Percentiles rank a stretch among this genome's conserved stretches.
Conservation (phyloP, 2,888 invertebrate genomes). For the Laothoe populi region DNA sequence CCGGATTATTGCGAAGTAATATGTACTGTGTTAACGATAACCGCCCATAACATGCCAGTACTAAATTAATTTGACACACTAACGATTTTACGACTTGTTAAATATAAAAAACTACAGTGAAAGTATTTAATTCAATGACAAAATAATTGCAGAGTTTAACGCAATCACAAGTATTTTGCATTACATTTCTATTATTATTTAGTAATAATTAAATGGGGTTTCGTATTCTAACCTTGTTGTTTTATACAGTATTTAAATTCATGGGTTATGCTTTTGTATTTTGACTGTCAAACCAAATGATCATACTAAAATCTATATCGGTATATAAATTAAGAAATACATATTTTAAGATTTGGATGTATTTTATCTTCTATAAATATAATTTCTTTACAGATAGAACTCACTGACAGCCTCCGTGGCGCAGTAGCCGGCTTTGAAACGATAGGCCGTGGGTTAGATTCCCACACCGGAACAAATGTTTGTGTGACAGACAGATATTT, state of each 20-base stretch:
- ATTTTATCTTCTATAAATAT: no score
- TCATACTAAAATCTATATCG: neutral
- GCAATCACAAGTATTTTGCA: neutral
- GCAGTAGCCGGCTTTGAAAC: no score
- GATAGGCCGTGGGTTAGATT: no score
- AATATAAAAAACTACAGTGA: conserved; percentile 20
- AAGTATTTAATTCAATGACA: conserved; percentile 14
- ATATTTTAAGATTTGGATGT: no score
- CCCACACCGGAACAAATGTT: no score
- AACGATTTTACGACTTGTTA: conserved; percentile 20
- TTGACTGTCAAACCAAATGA: no score
- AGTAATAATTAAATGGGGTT: neutral
- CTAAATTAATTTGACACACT: conserved; percentile 26
- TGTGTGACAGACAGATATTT: no score
- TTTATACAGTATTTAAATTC: neutral
- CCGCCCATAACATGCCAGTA: conserved; percentile 38
- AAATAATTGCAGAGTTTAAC: conserved; percentile 9
- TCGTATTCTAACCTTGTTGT: neutral
- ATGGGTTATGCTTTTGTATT: no score
- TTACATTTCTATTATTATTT: conserved; percentile 12
- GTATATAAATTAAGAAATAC: no score
- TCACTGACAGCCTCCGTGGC: no score
- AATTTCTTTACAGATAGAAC: neutral
- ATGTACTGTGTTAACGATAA: conserved; percentile 40
- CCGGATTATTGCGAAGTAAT: conserved; percentile 43